These are phyloP conservation scores for Tenrec ecaudatus DNA, from an alignment of 2,113 vertebrate genomes.

Conservation along the genomic window DNA sequence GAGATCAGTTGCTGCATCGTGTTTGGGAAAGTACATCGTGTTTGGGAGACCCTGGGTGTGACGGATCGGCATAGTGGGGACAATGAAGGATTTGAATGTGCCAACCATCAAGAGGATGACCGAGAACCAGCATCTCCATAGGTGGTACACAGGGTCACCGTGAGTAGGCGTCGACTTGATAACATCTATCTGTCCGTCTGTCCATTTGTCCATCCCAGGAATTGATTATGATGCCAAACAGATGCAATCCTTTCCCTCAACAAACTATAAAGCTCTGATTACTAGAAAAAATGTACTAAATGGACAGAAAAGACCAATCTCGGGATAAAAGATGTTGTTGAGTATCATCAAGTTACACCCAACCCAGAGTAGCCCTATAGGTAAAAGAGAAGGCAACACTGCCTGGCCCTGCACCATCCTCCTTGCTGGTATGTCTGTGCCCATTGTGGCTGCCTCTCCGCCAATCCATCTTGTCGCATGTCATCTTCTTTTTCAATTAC, in stretches of 20 bases:
- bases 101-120: too few species aligned
- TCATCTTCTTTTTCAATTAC: too few species aligned
- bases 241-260: background rate
- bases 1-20: background rate
- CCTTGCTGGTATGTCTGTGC: too few species aligned
- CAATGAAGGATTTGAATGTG: background rate
- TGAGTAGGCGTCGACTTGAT: background rate
- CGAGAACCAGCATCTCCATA: too few species aligned
- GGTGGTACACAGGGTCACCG: background rate
- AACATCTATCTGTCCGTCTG: background rate
- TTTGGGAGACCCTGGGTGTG: background rate
- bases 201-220: background rate
- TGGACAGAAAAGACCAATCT: background rate
- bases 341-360: too few species aligned
- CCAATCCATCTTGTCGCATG: too few species aligned
- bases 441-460: too few species aligned
- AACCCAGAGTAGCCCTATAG: too few species aligned
- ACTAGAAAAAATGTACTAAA: background rate
- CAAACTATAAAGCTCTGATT: constrained; percentile 36
- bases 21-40: background rate
- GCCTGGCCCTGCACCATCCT: too few species aligned
- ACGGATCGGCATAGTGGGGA: background rate
- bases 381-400: too few species aligned
- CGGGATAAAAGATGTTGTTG: background rate
- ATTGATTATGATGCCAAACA: background rate